phyloP scores from a whole-genome alignment of 2,113 vertebrate species.

The Emydocephalus ijimae region DNA sequence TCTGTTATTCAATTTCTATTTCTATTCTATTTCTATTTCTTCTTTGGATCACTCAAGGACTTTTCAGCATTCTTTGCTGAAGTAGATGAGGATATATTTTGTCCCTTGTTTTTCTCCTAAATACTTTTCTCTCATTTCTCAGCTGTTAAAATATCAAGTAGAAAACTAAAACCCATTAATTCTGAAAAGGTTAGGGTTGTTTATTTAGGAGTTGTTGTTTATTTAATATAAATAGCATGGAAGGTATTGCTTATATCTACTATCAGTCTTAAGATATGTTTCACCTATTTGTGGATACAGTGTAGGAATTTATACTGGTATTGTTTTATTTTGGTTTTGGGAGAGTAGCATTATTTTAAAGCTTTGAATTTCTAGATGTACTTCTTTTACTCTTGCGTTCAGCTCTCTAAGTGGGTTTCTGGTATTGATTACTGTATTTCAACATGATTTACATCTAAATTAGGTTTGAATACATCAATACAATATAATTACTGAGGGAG shows the following conservation, averaged over 20 bases:
- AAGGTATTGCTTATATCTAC: neutral
- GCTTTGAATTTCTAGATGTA: neutral
- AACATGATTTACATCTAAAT: neutral
- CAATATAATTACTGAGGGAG: neutral
- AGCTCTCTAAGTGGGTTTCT: neutral
- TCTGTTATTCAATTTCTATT: neutral
- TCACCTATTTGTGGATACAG: neutral
- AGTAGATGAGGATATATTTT: neutral
- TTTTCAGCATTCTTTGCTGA: neutral
- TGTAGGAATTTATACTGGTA: neutral
- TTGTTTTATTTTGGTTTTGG: neutral
- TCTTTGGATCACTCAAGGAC: neutral
- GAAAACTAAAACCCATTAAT: neutral
- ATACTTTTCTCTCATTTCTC: neutral
- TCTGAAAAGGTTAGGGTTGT: neutral
- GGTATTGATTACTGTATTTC: neutral
- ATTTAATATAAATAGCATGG: neutral
- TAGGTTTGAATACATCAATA: neutral
- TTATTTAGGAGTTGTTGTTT: neutral
- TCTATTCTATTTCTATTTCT: neutral
- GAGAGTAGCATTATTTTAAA: slow-evolving; percentile 15
- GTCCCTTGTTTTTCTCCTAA: neutral
- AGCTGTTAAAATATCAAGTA: neutral
- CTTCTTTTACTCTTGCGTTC: neutral
- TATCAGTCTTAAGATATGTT: neutral